Base-by-base conservation (phyloP, 2,888 invertebrate species). In the Dione juno region DNA sequence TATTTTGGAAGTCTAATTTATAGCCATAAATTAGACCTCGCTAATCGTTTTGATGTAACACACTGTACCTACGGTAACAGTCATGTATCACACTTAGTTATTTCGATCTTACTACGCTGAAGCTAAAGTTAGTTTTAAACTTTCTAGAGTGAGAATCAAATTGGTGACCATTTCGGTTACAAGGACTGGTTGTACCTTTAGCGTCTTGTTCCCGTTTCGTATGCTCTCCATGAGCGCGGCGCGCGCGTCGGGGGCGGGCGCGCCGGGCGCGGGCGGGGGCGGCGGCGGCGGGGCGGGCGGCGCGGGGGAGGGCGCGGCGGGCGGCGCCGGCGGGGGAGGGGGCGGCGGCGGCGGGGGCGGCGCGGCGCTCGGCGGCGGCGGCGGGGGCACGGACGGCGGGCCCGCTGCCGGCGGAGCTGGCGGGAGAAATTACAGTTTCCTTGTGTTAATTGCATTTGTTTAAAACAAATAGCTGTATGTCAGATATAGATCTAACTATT, bases 161-260 rank as follows among this genome's bases (percentile, higher is more conserved):
- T 28, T 5, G 2, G 28, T 28, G 5, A 28, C 28, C 28, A 28
- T 28, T 28, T 28, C 5, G 5, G 5, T 28, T 28, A 28, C 28
- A 28, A 28, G n/a, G n/a, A 41, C 11, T 1, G 41, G 1, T 9
- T 13, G 41, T 13, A 97, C 97, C 94, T 95, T 96, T 61, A 98
- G 93, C 14, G 94, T 92, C 67, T 95, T 95, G 76, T 95, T 95
- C 61, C 97, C 97, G 79, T 93, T 95, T 77, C 97, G 94, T 80
- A 99, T 99, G 82, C 97, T 96, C 79, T 97, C 96, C 95, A 99
- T 95, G 59, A 99, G 95, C 63, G 95, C 96, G 67, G 95, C 94
- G 69, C 95, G 93, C 3, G 94, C 83, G 86, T 96, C 96, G 9
- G 66, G 85, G 75, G 54, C 81, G 70, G 67, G 69, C 1, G 45